Evolutionary conservation across 2,888 invertebrate species (phyloP), one percentile per base, ranked within the genome.

Genomic region (Sialis lutaria): DNA sequence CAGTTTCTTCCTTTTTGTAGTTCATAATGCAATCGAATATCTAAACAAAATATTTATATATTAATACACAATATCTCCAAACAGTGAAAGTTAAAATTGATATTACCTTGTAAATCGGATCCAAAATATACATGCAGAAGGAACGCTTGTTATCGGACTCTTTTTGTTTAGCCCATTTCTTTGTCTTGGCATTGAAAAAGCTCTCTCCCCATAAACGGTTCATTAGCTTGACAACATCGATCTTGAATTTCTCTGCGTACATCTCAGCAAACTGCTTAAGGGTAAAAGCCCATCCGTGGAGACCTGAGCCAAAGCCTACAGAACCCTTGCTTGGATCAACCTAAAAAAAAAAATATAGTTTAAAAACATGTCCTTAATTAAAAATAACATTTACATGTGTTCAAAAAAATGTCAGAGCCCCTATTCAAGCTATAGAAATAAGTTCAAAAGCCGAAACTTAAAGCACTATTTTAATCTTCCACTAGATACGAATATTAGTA

Each of bases 231-330:
- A 84, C 86, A 45, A 85, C 82, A 67, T 96, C 92, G 55, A 96
- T 91, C 73, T 95, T 93, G 79, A 99, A 99, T 71, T 97, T 98
- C 64, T 89, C 89, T 33, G 95, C 86, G 65, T 99, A 99, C 87
- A 98, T 92, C 70, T 97, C 96, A 43, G 97, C 75, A 73, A 99
- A 98, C 74, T 99, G 97, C 73, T 98, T 99, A 55, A 99, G 78
- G 53, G 98, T 98, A 70, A 98, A 99, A 45, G 97, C 98, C 98
- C 98, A 99, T 53, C 98, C 97, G 67, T 99, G 98, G 52, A 99
- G 87, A 60, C 98, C 98, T 31, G 97, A 96, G 52, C 98, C 98
- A 67, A 99, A 99, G 62, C 98, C 98, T 52, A 99, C 98, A 52
- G 95, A 97, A 57, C 98, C 98, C 72, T 88, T 90, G 69, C 91